Percentiles rank a stretch among this genome's conserved stretches.
Conservation (phyloP, 2,888 invertebrate genomes). For the Napeogenes sylphis region DNA sequence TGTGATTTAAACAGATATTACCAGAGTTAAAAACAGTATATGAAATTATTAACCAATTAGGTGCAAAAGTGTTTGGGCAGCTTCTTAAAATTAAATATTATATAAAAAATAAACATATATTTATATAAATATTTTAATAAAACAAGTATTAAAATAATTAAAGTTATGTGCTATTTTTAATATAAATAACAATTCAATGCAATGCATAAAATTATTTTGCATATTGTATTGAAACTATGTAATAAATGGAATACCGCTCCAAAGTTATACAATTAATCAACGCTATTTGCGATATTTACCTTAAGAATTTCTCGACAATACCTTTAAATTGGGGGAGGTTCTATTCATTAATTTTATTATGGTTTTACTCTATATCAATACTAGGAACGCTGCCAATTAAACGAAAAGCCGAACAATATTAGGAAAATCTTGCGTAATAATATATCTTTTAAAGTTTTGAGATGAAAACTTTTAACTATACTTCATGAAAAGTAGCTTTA, state of each 20-base stretch:
- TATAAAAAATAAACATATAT: no score
- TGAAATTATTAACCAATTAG: no score
- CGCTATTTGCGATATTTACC: constrained; percentile 59
- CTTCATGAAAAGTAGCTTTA: constrained; percentile 36
- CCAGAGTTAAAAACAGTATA: no score
- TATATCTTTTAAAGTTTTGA: constrained; percentile 37
- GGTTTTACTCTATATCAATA: constrained; percentile 38
- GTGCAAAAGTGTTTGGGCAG: no score
- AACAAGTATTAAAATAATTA: neutral
- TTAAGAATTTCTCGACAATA: constrained; percentile 55
- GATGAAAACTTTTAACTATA: constrained; percentile 37
- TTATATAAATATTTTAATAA: no score
- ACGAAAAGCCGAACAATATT: constrained; percentile 38
- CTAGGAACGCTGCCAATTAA: constrained; percentile 37
- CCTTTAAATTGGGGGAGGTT: constrained; percentile 48
- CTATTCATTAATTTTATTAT: constrained; percentile 54
- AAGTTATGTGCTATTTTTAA: neutral
- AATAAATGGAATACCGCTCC: constrained; percentile 20
- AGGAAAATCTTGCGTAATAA: constrained; percentile 34
- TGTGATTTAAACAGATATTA: no score
- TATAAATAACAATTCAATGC: neutral
- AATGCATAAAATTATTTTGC: neutral
- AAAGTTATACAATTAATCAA: constrained; percentile 51
- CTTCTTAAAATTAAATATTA: no score
- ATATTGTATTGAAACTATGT: constrained; percentile 6